phyloP scores from a whole-genome alignment of 1,140 invertebrate genomes.

The Globodera rostochiensis region DNA sequence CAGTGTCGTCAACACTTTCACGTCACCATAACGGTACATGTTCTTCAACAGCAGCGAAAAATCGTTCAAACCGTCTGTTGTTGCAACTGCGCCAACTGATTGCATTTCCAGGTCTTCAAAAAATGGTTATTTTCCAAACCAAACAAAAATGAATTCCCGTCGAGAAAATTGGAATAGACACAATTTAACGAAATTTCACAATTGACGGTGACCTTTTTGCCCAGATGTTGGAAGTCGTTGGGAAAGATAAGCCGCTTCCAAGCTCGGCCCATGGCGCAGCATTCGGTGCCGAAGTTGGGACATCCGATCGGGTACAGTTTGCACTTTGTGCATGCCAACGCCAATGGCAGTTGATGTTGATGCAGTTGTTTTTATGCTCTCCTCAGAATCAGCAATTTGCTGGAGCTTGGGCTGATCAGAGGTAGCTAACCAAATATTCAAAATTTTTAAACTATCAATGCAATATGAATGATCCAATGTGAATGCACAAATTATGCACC shows the following conservation, averaged over 20 bases:
- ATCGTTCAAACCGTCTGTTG: constrained; percentile 73
- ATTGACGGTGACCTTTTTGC: neutral
- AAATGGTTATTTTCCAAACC: constrained; percentile 7
- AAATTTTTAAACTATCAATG: neutral
- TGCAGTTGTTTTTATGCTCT: neutral
- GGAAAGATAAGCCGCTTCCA: constrained; percentile 49
- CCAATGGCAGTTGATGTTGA: neutral
- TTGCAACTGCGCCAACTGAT: constrained; percentile 18
- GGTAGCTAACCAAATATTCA: neutral
- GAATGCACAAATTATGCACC: constrained; percentile 19
- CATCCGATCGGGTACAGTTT: constrained; percentile 30
- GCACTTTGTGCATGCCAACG: neutral
- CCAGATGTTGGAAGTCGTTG: neutral
- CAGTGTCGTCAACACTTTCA: constrained; percentile 81
- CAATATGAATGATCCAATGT: no score
- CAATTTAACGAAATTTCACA: no score
- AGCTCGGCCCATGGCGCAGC: constrained; percentile 42
- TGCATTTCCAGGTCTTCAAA: neutral
- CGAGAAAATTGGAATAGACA: neutral
- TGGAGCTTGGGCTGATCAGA: neutral
- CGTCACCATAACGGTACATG: constrained; percentile 80
- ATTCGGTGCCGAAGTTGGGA: constrained; percentile 52
- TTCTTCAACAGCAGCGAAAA: constrained; percentile 85
- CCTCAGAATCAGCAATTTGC: neutral
- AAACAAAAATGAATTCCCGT: no score